Evolutionary conservation across 2,113 vertebrate species (phyloP).

Genomic region (Laticauda laticaudata): DNA sequence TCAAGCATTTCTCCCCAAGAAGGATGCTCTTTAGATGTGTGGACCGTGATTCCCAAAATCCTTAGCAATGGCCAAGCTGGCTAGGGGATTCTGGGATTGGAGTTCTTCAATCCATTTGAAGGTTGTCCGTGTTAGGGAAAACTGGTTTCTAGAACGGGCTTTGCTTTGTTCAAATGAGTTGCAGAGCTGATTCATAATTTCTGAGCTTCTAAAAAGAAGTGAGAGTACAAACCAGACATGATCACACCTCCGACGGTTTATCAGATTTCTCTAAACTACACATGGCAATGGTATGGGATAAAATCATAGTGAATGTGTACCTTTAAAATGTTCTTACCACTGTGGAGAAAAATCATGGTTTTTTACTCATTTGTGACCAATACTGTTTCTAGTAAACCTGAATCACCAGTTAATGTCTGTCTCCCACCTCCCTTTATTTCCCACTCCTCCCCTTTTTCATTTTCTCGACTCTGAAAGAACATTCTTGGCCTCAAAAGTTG

Average conservation of each 20-base stretch:
- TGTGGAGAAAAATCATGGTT: constrained; percentile 23
- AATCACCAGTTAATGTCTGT: constrained; percentile 36
- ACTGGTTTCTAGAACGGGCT: neutral
- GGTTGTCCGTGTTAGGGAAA: neutral
- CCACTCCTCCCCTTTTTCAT: constrained; percentile 22
- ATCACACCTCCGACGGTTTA: neutral
- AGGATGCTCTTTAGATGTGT: neutral
- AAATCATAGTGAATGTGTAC: constrained; percentile 6
- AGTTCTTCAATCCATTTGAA: neutral
- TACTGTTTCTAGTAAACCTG: constrained; percentile 50
- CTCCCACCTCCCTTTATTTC: constrained; percentile 24
- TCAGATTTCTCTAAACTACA: neutral
- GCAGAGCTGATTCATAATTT: neutral
- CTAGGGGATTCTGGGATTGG: neutral
- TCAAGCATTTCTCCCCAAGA: neutral
- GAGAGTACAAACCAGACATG: neutral
- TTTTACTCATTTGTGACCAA: constrained; percentile 55
- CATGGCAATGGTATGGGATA: neutral
- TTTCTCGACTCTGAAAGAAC: constrained; percentile 43
- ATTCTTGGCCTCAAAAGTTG: constrained; percentile 49
- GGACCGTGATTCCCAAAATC: neutral
- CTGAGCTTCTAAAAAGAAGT: neutral
- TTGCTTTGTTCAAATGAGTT: neutral
- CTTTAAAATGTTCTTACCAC: constrained; percentile 43
- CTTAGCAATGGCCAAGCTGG: neutral